Evolutionary conservation across 2,113 vertebrate genomes (phyloP).

Genomic region (Periophthalmus modestus): DNA sequence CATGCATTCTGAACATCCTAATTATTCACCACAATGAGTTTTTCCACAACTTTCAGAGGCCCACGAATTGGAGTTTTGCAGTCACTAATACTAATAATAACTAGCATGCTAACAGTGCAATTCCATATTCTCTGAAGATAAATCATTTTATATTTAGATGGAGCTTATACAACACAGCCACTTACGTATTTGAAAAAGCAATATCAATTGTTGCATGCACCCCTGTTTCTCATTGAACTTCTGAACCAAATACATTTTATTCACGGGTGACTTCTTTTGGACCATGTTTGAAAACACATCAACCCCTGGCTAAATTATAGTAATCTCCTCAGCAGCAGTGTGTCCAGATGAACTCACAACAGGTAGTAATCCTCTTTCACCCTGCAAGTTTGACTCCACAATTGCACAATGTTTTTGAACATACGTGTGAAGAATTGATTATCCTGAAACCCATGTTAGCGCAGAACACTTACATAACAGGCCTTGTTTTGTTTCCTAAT

Average conservation of each 20-base stretch:
- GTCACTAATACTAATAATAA: too few relatives aligned
- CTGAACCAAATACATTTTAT: background rate
- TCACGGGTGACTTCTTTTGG: background rate
- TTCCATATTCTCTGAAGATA: too few relatives aligned
- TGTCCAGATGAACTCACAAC: slow-evolving; percentile 35
- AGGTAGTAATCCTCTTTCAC: slow-evolving; percentile 28
- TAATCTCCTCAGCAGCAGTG: slow-evolving; percentile 20
- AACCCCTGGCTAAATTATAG: background rate
- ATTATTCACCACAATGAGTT: too few relatives aligned
- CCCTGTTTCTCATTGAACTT: background rate
- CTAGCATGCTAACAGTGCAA: too few relatives aligned
- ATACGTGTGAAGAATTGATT: background rate
- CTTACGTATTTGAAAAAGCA: too few relatives aligned
- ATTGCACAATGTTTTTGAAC: background rate
- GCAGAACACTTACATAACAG: background rate
- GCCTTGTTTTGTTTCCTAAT: slow-evolving; percentile 7
- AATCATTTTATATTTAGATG: too few relatives aligned
- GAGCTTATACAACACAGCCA: too few relatives aligned
- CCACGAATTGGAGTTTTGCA: too few relatives aligned
- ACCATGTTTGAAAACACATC: slow-evolving; percentile 9
- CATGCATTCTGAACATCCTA: too few relatives aligned
- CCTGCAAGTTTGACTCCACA: background rate
- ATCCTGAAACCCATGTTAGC: background rate
- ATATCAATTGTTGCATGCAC: too few relatives aligned
- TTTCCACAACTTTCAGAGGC: too few relatives aligned